phyloP scores from a whole-genome alignment of 2,888 invertebrate genomes.

The Spisula subtruncata region DNA sequence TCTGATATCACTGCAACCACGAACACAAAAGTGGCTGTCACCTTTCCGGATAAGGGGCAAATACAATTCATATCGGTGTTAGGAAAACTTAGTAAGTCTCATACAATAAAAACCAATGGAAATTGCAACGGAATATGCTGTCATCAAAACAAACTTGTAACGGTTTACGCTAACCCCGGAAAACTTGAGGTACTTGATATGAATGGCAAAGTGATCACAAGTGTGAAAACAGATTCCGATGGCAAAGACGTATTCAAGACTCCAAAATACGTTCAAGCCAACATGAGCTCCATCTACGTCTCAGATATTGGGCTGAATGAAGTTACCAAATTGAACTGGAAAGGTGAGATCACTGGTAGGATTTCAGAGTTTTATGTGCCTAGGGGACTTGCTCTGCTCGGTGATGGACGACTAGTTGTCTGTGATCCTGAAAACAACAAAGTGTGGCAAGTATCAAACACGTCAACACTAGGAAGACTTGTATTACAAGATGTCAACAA shows the following conservation, averaged over 20 bases:
- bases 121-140: background rate
- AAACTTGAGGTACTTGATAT: constrained; percentile 3
- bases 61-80: constrained; percentile 2
- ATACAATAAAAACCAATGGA: background rate
- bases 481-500: background rate
- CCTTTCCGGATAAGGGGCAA: background rate
- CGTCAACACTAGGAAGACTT: background rate
- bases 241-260: background rate
- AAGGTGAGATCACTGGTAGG: no score
- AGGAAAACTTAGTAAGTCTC: background rate
- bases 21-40: background rate
- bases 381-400: no score
- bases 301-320: background rate
- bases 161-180: background rate
- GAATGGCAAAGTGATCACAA: background rate
- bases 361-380: no score
- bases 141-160: background rate
- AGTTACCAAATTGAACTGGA: no score
- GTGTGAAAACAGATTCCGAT: background rate
- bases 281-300: background rate
- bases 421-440: no score
- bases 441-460: no score
- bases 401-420: no score
- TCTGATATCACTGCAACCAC: background rate
- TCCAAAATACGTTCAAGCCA: background rate